phyloP scores from a whole-genome alignment of 2,797 vertebrate genomes.

The Bovichtus variegatus region DNA sequence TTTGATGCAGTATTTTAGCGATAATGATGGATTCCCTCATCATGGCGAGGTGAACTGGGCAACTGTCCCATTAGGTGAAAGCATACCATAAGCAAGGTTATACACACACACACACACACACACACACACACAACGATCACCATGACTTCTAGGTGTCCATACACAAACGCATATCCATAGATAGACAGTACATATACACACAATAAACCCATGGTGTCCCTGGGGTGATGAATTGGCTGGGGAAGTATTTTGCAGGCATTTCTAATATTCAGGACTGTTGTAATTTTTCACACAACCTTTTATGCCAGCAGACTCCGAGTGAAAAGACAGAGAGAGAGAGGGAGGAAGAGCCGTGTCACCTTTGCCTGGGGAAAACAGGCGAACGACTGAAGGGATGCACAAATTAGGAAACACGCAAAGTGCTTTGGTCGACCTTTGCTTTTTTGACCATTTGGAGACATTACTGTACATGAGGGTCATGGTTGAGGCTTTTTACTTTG shows the following conservation, averaged over 20 bases:
- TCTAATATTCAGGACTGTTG: conserved; percentile 70
- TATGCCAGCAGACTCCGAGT: conserved; percentile 43
- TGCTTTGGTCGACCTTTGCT: conserved; percentile 35
- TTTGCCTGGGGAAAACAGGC: conserved; percentile 37
- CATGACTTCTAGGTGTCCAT: conserved; percentile 48
- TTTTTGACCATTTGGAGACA: conserved; percentile 32
- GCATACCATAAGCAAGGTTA: conserved; percentile 62
- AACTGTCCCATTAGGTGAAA: conserved; percentile 65
- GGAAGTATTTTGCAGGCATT: conserved; percentile 66
- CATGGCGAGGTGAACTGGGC: conserved; percentile 62
- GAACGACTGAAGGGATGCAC: conserved; percentile 38
- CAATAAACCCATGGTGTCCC: conserved; percentile 40
- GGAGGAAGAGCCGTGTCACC: conserved; percentile 41
- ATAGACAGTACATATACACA: background rate
- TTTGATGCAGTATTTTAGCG: conserved; percentile 14
- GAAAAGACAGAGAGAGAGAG: conserved; percentile 1
- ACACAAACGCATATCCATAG: background rate
- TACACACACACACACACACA: conserved; percentile 54
- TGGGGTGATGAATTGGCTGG: conserved; percentile 69
- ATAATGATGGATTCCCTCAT: conserved; percentile 66
- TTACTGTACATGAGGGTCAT: background rate
- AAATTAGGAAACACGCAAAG: conserved; percentile 36
- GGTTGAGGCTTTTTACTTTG: conserved; percentile 9
- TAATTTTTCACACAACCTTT: conserved; percentile 79
- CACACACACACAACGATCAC: conserved; percentile 38